These are phyloP conservation scores for Pygmarrhopalites habei DNA, from an alignment of 1,140 invertebrate genomes.

Conservation along the genomic window DNA sequence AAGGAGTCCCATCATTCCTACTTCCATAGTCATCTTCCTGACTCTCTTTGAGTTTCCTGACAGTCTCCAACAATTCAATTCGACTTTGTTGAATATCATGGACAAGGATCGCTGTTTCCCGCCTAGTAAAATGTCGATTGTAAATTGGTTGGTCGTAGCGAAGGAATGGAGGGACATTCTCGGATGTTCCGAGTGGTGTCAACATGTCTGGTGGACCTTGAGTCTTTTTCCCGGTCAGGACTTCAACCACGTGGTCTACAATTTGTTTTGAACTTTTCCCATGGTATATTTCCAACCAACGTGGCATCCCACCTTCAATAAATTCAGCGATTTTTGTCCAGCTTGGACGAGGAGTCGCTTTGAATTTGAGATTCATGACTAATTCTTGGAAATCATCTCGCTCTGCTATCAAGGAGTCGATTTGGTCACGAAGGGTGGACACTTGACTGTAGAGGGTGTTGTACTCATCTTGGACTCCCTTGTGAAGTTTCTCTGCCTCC, in stretches of 20 bases:
- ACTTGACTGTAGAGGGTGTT: constrained; percentile 5
- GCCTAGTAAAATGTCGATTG: background rate
- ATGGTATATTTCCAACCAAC: constrained; percentile 11
- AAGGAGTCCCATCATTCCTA: background rate
- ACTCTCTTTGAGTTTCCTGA: background rate
- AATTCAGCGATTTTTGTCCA: constrained; percentile 24
- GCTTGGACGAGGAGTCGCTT: constrained; percentile 26
- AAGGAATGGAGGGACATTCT: constrained; percentile 15
- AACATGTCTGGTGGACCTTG: constrained; percentile 12
- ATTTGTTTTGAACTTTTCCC: constrained; percentile 15
- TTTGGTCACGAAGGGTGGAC: background rate
- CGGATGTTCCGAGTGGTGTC: background rate
- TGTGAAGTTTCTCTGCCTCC: constrained; percentile 2
- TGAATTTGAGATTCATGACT: constrained; percentile 1
- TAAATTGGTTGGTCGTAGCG: constrained; percentile 4
- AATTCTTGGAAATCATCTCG: constrained; percentile 9
- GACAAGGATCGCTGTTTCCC: constrained; percentile 11
- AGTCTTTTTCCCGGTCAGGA: constrained; percentile 17
- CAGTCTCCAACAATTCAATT: background rate
- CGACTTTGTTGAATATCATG: constrained; percentile 17
- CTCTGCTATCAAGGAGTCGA: constrained; percentile 11
- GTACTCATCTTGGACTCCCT: background rate
- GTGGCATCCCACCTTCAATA: background rate
- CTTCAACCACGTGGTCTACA: constrained; percentile 17
- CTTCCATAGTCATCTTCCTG: constrained; percentile 10